Evolutionary conservation across 2,888 invertebrate species (phyloP).

Genomic region (Eugnorisma glareosa): DNA sequence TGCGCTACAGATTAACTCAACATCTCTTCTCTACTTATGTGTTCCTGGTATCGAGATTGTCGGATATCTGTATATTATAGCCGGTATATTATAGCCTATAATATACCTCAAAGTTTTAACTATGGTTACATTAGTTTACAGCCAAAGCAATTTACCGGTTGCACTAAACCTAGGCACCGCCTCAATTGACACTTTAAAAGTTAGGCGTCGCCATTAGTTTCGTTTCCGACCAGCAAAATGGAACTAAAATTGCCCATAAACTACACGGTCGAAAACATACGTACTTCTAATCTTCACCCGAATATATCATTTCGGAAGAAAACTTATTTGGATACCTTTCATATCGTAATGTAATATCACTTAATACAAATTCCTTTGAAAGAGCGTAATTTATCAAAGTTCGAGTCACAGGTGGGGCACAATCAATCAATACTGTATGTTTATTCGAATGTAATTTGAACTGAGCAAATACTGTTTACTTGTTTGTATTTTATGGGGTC

Average conservation of each 20-base stretch:
- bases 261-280: slow-evolving; percentile 26
- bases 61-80: not conserved
- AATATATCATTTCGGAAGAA: slow-evolving; percentile 32
- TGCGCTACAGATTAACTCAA: slow-evolving; percentile 22
- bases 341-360: slow-evolving; percentile 29
- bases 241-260: slow-evolving; percentile 13
- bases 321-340: slow-evolving; percentile 45
- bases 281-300: slow-evolving; percentile 3
- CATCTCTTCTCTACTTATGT: slow-evolving; percentile 17
- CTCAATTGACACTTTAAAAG: slow-evolving; percentile 20
- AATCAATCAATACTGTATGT: slow-evolving; percentile 55
- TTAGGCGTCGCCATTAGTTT: slow-evolving; percentile 9
- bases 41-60: slow-evolving; percentile 28
- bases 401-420: slow-evolving; percentile 30
- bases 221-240: not conserved
- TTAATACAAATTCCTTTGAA: slow-evolving; percentile 2
- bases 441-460: slow-evolving; percentile 44
- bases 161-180: not conserved
- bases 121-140: not conserved
- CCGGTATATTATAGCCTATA: not conserved
- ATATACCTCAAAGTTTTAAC: not conserved
- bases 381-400: slow-evolving; percentile 46
- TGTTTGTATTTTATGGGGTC: slow-evolving; percentile 32
- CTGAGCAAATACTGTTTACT: slow-evolving; percentile 29
- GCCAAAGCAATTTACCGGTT: not conserved